Percentiles rank a stretch among this genome's conserved stretches.
Evolutionary conservation across 2,888 invertebrate genomes (phyloP).

Genomic region (Pegoplata infirma): DNA sequence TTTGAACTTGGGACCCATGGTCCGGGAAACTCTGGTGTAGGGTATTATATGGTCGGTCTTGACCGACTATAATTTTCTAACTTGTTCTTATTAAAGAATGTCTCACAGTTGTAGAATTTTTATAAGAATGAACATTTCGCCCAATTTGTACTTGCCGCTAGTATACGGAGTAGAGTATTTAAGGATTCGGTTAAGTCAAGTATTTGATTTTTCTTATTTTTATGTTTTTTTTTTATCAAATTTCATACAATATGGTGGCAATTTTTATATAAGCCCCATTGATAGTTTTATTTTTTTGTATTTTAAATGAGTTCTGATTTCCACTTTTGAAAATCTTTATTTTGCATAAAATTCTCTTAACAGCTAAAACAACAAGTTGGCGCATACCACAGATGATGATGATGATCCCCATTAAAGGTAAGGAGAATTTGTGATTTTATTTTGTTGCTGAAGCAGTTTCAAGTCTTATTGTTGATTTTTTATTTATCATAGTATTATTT

Average conservation of each 20-base stretch:
- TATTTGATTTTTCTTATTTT: too few relatives aligned
- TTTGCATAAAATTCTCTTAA: conserved; percentile 20
- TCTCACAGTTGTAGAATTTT: too few relatives aligned
- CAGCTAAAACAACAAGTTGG: not conserved
- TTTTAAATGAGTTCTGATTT: conserved; percentile 34
- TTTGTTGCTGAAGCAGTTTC: conserved; percentile 1
- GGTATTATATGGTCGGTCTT: too few relatives aligned
- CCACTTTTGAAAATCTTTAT: too few relatives aligned
- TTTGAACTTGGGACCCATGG: too few relatives aligned
- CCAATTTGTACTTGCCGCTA: too few relatives aligned
- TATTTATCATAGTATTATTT: conserved; percentile 28
- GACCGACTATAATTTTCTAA: too few relatives aligned
- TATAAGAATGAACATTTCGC: too few relatives aligned
- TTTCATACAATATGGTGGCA: conserved; percentile 37
- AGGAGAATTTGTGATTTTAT: conserved; percentile 7
- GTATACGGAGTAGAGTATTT: too few relatives aligned
- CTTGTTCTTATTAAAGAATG: too few relatives aligned
- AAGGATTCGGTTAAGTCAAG: too few relatives aligned
- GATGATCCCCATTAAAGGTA: conserved; percentile 4
- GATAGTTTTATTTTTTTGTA: not conserved
- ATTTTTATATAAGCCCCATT: conserved; percentile 16
- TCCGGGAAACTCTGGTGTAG: too few relatives aligned
- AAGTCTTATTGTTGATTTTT: conserved; percentile 12
- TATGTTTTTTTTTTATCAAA: not conserved
- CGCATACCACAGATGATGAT: conserved; percentile 28